Percentiles rank a stretch among this genome's conserved stretches.
Evolutionary conservation across 2,797 vertebrate genomes (phyloP).

Genomic region (Champsocephalus esox): DNA sequence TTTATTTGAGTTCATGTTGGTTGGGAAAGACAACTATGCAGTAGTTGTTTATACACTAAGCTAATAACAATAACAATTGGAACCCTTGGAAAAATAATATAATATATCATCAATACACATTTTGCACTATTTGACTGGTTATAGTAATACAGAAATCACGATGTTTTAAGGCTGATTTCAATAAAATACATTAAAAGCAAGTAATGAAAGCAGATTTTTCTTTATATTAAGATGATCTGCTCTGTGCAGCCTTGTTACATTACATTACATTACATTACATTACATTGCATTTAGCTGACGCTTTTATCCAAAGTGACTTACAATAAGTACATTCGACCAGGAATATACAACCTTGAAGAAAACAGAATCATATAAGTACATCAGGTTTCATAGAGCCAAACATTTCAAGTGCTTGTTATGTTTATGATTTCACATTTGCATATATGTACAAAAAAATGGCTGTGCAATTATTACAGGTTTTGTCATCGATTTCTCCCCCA

Average conservation of each 20-base stretch:
- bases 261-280: too few relatives aligned
- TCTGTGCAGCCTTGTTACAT: not conserved
- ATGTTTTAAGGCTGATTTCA: conserved; percentile 6
- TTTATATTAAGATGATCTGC: not conserved
- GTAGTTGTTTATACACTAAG: not conserved
- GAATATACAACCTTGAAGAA: too few relatives aligned
- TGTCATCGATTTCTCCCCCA: not conserved
- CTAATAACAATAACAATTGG: not conserved
- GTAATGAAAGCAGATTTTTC: not conserved
- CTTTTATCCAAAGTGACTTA: too few relatives aligned
- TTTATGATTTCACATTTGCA: conserved; percentile 4
- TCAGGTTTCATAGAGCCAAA: too few relatives aligned
- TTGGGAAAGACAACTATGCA: not conserved
- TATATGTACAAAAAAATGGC: not conserved
- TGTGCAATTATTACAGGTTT: not conserved
- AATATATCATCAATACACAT: not conserved
- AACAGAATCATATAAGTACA: too few relatives aligned
- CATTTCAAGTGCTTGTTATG: not conserved
- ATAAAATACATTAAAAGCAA: not conserved
- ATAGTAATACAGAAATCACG: not conserved
- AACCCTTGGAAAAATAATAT: not conserved
- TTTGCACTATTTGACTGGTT: not conserved
- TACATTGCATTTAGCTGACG: too few relatives aligned
- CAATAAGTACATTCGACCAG: too few relatives aligned
- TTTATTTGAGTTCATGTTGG: not conserved